Evolutionary conservation across 2,888 invertebrate species (phyloP).

Genomic region (Sylvicola cinctus): DNA sequence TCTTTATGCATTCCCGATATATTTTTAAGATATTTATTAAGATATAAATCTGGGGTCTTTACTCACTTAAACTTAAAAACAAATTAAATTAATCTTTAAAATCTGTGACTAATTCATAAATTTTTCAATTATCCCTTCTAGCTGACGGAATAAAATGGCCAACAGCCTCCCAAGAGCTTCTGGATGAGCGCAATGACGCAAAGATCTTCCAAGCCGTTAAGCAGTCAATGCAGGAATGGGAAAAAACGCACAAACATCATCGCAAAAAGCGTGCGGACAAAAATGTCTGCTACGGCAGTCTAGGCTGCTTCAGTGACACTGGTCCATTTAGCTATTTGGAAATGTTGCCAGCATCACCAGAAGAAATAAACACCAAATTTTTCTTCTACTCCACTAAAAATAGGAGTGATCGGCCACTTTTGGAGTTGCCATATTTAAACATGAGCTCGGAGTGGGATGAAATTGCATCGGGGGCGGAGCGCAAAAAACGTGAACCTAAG

Average conservation of each 20-base stretch:
- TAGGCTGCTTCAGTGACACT: constrained; percentile 82
- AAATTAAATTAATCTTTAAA: too few relatives aligned
- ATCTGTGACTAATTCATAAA: too few relatives aligned
- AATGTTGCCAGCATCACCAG: constrained; percentile 67
- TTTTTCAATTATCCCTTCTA: constrained; percentile 3
- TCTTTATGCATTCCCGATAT: too few relatives aligned
- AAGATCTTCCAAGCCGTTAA: constrained; percentile 52
- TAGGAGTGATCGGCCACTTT: constrained; percentile 39
- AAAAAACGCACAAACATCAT: constrained; percentile 31
- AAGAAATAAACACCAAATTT: constrained; percentile 71
- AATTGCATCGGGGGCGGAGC: constrained; percentile 12
- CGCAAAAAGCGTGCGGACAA: constrained; percentile 60
- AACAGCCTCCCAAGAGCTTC: constrained; percentile 38
- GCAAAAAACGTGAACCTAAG: constrained; percentile 6
- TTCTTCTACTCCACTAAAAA: constrained; percentile 48
- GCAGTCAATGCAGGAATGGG: constrained; percentile 52
- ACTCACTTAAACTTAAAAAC: too few relatives aligned
- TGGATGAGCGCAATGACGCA: constrained; percentile 38
- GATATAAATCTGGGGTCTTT: too few relatives aligned
- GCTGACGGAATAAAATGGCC: constrained; percentile 18
- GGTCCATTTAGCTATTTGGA: constrained; percentile 81
- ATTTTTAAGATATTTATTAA: too few relatives aligned
- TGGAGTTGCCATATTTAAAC: constrained; percentile 52
- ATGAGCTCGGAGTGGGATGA: constrained; percentile 41
- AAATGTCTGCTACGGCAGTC: constrained; percentile 67